Conservation (phyloP, 2,797 vertebrate species). For the Muscicapa comitata region DNA sequence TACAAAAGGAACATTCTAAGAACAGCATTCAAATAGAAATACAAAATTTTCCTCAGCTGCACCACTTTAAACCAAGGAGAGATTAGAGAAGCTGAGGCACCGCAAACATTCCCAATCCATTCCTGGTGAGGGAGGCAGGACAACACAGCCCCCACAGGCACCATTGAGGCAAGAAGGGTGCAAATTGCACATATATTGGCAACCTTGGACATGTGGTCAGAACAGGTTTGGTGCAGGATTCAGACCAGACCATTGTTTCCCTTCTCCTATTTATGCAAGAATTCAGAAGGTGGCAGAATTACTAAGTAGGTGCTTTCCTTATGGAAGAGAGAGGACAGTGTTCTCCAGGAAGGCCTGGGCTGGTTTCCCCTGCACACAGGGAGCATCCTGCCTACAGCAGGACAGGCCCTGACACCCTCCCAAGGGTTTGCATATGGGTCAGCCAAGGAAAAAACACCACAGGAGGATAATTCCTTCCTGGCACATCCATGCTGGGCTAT, state of each 20-base stretch:
- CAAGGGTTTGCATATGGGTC: neutral
- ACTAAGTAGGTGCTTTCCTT: neutral
- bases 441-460: neutral
- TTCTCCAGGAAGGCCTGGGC: neutral
- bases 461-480: neutral
- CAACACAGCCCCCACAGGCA: neutral
- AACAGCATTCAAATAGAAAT: neutral
- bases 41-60: neutral
- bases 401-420: neutral
- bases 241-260: neutral
- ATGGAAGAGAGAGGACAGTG: neutral
- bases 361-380: neutral
- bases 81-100: neutral
- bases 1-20: neutral
- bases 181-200: no score
- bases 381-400: neutral
- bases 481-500: neutral
- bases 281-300: conserved; percentile 8
- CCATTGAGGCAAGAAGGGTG: rapidly evolving
- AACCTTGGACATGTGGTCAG: neutral
- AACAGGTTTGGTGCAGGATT: neutral
- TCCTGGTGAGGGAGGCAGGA: neutral
- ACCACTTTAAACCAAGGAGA: neutral
- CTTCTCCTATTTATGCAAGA: neutral
- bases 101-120: neutral